Conservation (phyloP, 2,888 invertebrate species). For the Xestobium rufovillosum region DNA sequence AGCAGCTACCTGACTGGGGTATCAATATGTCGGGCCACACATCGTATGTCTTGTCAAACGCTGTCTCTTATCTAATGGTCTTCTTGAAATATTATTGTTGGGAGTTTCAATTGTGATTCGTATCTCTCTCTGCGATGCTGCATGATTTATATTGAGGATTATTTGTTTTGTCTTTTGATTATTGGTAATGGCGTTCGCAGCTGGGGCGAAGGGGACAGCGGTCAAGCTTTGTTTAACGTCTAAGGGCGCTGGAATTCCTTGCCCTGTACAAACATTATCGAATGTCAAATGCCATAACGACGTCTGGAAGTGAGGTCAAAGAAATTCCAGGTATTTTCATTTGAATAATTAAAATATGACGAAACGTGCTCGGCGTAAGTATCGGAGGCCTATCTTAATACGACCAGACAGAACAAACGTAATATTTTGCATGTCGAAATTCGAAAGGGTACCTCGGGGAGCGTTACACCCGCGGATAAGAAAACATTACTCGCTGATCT, state of each 20-base stretch:
- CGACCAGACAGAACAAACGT: constrained; percentile 32
- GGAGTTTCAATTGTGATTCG: constrained; percentile 15
- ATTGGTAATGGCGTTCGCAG: no score
- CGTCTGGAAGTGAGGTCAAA: no score
- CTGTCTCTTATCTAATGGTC: constrained; percentile 15
- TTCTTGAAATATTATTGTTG: constrained; percentile 17
- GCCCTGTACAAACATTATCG: no score
- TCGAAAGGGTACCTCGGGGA: constrained; percentile 36
- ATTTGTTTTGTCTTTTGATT: no score
- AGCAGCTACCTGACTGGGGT: constrained; percentile 14
- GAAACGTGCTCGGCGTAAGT: background rate
- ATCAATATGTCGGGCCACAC: constrained; percentile 13
- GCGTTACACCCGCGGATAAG: constrained; percentile 33
- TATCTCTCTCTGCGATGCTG: constrained; percentile 16
- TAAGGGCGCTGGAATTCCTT: no score
- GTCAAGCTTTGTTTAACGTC: no score
- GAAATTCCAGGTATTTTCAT: no score
- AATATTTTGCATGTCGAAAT: constrained; percentile 38
- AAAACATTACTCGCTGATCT: constrained; percentile 39
- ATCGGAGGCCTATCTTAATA: constrained; percentile 1
- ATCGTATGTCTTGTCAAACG: constrained; percentile 15
- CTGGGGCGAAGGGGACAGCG: no score
- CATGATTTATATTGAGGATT: no score
- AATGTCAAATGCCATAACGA: no score
- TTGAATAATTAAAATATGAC: constrained; percentile 1